A percentile compares a stretch with the other conserved stretches of the same genome.
Conservation (phyloP, 2,113 vertebrate genomes). For the Hippocampus comes region DNA sequence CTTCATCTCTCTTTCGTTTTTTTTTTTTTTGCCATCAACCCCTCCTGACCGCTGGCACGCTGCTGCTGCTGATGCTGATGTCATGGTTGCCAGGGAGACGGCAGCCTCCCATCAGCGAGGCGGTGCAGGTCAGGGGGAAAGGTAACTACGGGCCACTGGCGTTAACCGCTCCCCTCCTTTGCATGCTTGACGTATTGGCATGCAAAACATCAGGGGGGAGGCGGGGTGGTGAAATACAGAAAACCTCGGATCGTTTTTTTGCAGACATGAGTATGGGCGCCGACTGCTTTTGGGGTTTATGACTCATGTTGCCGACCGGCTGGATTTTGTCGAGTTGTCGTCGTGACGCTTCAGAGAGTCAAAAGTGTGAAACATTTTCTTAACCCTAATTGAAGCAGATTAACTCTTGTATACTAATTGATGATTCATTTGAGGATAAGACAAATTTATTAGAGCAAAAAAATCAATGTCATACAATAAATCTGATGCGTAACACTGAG, state of each 20-base stretch:
- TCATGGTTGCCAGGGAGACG: constrained; percentile 76
- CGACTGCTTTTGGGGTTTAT: constrained; percentile 6
- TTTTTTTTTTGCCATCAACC: constrained; percentile 57
- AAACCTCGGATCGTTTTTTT: not conserved
- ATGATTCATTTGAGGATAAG: no score
- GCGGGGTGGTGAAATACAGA: not conserved
- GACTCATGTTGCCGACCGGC: not conserved
- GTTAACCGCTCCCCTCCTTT: constrained; percentile 20
- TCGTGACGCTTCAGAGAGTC: no score
- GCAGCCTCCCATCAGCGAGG: constrained; percentile 54
- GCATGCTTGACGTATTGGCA: constrained; percentile 2
- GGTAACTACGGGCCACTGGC: constrained; percentile 62
- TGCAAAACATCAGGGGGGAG: not conserved
- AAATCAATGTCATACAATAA: no score
- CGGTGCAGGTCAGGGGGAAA: constrained; percentile 51
- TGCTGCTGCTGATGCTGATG: constrained; percentile 72
- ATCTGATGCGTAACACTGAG: no score
- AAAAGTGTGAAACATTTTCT: no score
- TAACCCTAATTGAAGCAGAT: no score
- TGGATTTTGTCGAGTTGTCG: no score
- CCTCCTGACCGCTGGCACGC: constrained; percentile 59
- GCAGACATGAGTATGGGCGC: not conserved
- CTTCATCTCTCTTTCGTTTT: constrained; percentile 22
- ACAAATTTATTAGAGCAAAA: no score
- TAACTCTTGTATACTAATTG: no score